Conservation (phyloP, 30 jellyfish, hydroid and myxozoan species). For the Turritopsis rubra region DNA sequence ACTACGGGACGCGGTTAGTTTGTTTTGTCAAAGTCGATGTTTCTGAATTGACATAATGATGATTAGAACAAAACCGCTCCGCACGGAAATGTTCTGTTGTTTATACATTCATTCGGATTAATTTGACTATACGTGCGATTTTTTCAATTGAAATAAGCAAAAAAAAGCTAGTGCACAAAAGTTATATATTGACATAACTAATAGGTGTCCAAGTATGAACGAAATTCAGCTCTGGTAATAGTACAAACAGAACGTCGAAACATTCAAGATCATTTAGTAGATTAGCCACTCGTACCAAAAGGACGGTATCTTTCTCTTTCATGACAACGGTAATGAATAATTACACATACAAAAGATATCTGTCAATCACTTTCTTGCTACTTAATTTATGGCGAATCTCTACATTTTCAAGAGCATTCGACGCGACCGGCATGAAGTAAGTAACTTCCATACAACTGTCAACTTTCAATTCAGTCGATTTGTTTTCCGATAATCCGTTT, state of each 20-base stretch:
- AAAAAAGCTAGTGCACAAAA: neutral
- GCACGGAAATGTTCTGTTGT: neutral
- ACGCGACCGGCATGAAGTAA: neutral
- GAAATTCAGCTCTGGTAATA: neutral
- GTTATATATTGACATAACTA: neutral
- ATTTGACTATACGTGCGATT: neutral
- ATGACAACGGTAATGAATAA: neutral
- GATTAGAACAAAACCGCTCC: neutral
- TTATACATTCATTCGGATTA: neutral
- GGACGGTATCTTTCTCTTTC: neutral
- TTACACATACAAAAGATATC: neutral
- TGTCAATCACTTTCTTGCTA: neutral
- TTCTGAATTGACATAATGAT: neutral
- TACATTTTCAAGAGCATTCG: neutral
- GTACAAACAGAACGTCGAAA: neutral
- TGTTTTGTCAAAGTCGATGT: neutral
- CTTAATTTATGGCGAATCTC: neutral
- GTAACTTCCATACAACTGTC: neutral
- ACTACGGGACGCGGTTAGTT: neutral
- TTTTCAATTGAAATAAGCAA: neutral
- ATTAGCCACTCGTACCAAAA: neutral
- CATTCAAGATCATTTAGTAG: neutral
- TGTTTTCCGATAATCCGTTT: constrained; percentile 17
- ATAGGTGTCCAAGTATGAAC: neutral
- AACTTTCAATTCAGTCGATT: neutral